These are phyloP conservation scores for Drosophila macrospina DNA, from an alignment of 2,888 invertebrate genomes.

Conservation along the genomic window DNA sequence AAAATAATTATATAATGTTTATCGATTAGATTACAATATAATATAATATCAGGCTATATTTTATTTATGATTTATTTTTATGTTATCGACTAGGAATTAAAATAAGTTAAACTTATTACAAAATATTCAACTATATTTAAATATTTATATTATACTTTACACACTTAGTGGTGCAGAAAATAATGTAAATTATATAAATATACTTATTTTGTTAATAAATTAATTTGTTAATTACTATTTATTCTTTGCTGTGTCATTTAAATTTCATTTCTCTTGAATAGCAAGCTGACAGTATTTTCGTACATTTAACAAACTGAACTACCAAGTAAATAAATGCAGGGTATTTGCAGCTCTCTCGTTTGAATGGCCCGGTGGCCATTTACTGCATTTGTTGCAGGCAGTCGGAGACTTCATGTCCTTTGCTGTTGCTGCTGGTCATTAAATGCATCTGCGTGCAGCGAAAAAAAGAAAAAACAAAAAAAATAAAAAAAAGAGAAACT, in stretches of 20 bases:
- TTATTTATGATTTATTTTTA: no score
- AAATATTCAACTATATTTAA: no score
- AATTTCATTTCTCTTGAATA: neutral
- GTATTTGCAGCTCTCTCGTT: constrained; percentile 39
- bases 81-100: no score
- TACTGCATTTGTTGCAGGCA: constrained; percentile 66
- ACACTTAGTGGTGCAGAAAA: no score
- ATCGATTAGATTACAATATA: no score
- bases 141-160: no score
- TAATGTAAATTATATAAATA: no score
- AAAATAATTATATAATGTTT: no score
- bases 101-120: no score
- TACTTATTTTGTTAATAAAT: no score
- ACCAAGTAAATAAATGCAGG: constrained; percentile 13
- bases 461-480: constrained; percentile 11
- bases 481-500: constrained; percentile 31
- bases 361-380: constrained; percentile 56
- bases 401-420: constrained; percentile 44
- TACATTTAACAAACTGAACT: neutral
- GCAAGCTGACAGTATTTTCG: neutral
- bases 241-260: neutral
- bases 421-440: constrained; percentile 60
- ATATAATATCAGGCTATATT: no score
- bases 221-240: neutral
- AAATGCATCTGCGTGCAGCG: constrained; percentile 67